Conservation (phyloP, 2,113 vertebrate species). For the Elephas maximus region DNA sequence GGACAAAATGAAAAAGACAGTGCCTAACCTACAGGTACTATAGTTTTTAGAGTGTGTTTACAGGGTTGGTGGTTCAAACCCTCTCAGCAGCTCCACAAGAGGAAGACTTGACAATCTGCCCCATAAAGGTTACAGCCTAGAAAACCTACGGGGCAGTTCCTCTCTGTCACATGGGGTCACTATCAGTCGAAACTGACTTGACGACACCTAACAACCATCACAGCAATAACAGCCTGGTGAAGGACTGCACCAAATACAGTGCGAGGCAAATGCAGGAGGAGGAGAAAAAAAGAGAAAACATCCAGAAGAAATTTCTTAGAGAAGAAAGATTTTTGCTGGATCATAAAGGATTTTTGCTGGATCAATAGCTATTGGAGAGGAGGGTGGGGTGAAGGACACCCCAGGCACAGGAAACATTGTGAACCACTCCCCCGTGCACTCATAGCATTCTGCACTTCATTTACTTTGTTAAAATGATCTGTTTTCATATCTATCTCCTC, state of each 20-base stretch:
- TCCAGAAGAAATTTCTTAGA: not conserved
- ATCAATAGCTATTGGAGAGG: not conserved
- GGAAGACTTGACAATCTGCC: not conserved
- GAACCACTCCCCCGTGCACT: not conserved
- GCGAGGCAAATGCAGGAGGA: not conserved
- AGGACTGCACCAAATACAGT: not conserved
- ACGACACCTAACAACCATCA: not conserved
- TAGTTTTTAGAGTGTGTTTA: not conserved
- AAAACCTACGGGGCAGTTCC: not conserved
- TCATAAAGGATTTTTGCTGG: not conserved
- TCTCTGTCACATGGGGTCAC: not conserved
- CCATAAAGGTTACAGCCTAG: not conserved
- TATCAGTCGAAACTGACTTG: not conserved
- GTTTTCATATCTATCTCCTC: not conserved
- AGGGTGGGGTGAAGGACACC: not conserved
- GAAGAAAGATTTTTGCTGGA: not conserved
- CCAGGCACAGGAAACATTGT: not conserved
- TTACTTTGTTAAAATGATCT: not conserved
- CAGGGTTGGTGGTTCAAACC: not conserved
- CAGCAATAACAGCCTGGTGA: not conserved
- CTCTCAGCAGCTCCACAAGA: not conserved
- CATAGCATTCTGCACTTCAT: not conserved
- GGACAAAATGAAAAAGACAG: not conserved
- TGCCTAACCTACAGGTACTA: not conserved
- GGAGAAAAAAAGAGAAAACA: not conserved